Conservation (phyloP, 2,888 invertebrate genomes). For the Trichogramma dendrolimi region DNA sequence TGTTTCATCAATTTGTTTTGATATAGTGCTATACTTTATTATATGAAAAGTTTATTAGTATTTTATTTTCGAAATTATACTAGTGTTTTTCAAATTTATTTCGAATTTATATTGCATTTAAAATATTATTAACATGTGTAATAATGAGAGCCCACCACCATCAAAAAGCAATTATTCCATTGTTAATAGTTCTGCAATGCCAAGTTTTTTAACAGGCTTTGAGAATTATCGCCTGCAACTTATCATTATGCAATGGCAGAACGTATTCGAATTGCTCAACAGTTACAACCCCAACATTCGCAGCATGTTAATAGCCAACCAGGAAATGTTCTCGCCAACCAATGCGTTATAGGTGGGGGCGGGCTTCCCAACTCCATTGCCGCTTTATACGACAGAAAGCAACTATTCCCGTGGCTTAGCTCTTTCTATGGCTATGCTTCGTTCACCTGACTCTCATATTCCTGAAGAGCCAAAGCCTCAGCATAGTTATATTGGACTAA, state of each 20-base stretch:
- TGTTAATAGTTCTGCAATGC: slow-evolving; percentile 40
- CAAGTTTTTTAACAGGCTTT: slow-evolving; percentile 56
- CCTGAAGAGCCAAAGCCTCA: slow-evolving; percentile 96
- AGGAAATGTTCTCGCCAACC: slow-evolving; percentile 44
- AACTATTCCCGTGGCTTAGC: slow-evolving; percentile 54
- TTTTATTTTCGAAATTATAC: no score
- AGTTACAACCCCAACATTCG: slow-evolving; percentile 45
- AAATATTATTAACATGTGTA: slow-evolving; percentile 44
- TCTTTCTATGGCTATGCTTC: slow-evolving; percentile 67
- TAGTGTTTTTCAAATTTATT: no score
- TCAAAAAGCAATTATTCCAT: slow-evolving; percentile 43
- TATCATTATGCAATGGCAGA: slow-evolving; percentile 87
- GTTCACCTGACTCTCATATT: slow-evolving; percentile 59
- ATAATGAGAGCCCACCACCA: slow-evolving; percentile 50
- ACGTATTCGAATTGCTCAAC: slow-evolving; percentile 63
- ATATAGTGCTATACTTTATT: not conserved
- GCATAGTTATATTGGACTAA: slow-evolving; percentile 96
- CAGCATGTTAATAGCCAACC: slow-evolving; percentile 37
- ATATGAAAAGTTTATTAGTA: not conserved
- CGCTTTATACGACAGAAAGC: slow-evolving; percentile 55
- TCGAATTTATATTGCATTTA: not conserved
- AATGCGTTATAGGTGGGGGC: slow-evolving; percentile 38
- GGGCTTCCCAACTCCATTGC: slow-evolving; percentile 60
- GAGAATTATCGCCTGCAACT: slow-evolving; percentile 82
- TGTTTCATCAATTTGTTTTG: not conserved